Percentiles rank a stretch among this genome's conserved stretches.
Conservation (phyloP, 23 tunicate species). For the Phallusia fumigata region DNA sequence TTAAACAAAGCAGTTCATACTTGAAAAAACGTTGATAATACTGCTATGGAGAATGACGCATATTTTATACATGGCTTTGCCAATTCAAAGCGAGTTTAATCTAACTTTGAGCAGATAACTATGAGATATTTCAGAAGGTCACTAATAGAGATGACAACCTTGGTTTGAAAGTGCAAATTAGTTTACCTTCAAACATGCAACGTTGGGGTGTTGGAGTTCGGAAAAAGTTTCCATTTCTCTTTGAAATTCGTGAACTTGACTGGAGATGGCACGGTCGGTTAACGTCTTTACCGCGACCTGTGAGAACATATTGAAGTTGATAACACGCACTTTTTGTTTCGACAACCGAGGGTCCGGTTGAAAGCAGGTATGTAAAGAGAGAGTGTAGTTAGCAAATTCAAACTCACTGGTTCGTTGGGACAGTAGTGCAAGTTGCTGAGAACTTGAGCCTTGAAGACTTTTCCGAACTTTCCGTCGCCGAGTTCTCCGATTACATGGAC, state of each 20-base stretch:
- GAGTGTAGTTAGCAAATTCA: not conserved
- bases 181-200: slow-evolving; percentile 77
- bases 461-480: slow-evolving; percentile 94
- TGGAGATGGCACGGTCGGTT: slow-evolving; percentile 41
- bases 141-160: too few relatives aligned
- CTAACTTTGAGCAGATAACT: too few relatives aligned
- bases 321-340: too few relatives aligned
- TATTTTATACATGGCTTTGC: too few relatives aligned
- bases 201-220: slow-evolving; percentile 78
- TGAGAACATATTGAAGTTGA: too few relatives aligned
- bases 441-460: slow-evolving; percentile 82
- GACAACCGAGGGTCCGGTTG: too few relatives aligned
- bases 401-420: slow-evolving; percentile 82
- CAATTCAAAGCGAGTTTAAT: too few relatives aligned
- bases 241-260: slow-evolving; percentile 75
- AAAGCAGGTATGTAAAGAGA: too few relatives aligned
- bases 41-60: too few relatives aligned
- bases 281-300: slow-evolving; percentile 95
- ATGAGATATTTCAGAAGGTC: too few relatives aligned
- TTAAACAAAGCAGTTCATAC: too few relatives aligned
- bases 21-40: too few relatives aligned
- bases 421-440: slow-evolving; percentile 73
- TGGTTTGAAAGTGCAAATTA: not conserved
- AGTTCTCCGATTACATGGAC: slow-evolving; percentile 68
- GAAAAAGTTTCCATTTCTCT: slow-evolving; percentile 78